These are phyloP conservation scores for Eudyptes chrysolophus DNA, from an alignment of 2,113 vertebrate genomes.

Conservation along the genomic window DNA sequence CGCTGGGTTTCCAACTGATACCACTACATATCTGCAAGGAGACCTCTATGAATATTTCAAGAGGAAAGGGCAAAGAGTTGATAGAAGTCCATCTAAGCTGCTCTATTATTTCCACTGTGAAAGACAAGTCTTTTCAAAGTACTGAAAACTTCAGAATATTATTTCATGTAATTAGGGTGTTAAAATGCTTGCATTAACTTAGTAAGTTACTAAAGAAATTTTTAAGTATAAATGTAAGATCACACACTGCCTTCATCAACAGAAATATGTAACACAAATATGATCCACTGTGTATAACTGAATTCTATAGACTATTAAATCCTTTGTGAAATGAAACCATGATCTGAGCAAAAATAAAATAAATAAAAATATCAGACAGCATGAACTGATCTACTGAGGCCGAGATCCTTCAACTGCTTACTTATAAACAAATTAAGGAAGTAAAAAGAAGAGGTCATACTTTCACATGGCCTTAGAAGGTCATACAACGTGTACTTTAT, in stretches of 20 bases:
- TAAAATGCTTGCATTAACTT: background rate
- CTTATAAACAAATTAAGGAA: constrained; percentile 35
- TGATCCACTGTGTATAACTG: background rate
- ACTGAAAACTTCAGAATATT: background rate
- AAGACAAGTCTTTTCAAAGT: background rate
- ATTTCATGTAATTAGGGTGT: background rate
- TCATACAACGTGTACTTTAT: background rate
- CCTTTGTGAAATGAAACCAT: background rate
- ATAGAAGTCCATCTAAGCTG: background rate
- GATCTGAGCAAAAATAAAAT: background rate
- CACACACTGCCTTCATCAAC: background rate
- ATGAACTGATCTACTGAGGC: background rate
- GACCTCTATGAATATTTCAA: constrained; percentile 53
- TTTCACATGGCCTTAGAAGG: constrained; percentile 35
- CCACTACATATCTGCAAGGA: background rate
- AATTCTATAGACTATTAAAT: background rate
- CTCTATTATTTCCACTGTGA: background rate
- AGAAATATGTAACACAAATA: background rate
- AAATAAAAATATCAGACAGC: background rate
- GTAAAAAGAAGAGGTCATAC: constrained; percentile 2
- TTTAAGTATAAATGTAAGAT: background rate
- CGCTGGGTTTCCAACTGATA: background rate
- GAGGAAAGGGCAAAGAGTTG: background rate
- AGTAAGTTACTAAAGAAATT: background rate
- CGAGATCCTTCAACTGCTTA: background rate